Conservation (phyloP, 2,888 invertebrate genomes). For the Beris morrisii region DNA sequence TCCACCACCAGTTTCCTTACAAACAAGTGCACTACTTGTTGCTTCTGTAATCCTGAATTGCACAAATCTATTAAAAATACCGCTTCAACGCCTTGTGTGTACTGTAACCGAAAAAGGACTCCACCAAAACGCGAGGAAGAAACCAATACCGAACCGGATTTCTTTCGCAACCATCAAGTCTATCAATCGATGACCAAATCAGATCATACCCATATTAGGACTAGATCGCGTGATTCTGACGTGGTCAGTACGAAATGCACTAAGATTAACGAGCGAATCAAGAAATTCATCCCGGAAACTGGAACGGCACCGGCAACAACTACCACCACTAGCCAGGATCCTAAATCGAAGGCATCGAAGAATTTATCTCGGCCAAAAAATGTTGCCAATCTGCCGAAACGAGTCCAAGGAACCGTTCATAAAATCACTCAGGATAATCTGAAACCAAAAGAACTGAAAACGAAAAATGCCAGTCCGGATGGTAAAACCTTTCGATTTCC, state of each 20-base stretch:
- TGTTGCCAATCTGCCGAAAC: conserved; percentile 34
- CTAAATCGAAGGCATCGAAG: conserved; percentile 21
- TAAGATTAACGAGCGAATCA: conserved; percentile 39
- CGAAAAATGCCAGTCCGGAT: conserved; percentile 30
- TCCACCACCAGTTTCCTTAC: background rate
- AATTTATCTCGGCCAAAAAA: conserved; percentile 35
- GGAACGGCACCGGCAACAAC: conserved; percentile 2
- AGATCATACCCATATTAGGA: conserved; percentile 39
- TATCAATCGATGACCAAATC: conserved; percentile 39
- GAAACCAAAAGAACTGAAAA: conserved; percentile 31
- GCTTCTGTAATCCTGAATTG: conserved; percentile 41
- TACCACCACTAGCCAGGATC: conserved; percentile 11
- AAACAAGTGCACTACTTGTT: conserved; percentile 36
- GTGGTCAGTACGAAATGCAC: conserved; percentile 40
- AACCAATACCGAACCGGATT: conserved; percentile 36
- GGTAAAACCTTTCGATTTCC: conserved; percentile 39
- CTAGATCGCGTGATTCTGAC: conserved; percentile 40
- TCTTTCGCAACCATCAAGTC: conserved; percentile 33
- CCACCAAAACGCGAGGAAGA: conserved; percentile 34
- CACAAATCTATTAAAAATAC: conserved; percentile 30
- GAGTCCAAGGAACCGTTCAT: conserved; percentile 15
- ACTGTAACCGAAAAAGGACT: conserved; percentile 35
- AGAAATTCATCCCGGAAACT: conserved; percentile 36
- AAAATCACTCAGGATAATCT: conserved; percentile 35
- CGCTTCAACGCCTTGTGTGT: conserved; percentile 25